Evolutionary conservation across 2,888 invertebrate species (phyloP), one percentile per base, ranked within the genome.

Genomic region (Sesia apiformis): DNA sequence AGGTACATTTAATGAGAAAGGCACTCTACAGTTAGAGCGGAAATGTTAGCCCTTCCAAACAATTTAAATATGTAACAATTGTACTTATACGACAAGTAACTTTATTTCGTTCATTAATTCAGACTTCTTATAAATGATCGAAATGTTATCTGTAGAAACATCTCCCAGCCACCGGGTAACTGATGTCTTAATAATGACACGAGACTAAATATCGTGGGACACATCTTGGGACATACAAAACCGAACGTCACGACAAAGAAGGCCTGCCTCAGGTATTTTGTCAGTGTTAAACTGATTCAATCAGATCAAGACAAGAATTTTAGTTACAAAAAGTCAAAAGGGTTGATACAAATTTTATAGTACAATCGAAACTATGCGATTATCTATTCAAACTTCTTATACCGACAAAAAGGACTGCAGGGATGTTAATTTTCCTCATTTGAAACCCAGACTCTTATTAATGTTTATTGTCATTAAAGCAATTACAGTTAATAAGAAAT

Each of bases 171-270:
- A 88, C 86, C 84, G 86, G 79, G 84, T 81, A 87, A 82, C 84
- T 84, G 86, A 88, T 82, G 86, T 88, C 87, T 87, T 86, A 84
- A 88, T 87, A 87, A 85, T 86, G 84, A 86, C 84, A 78, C 65
- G 78, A 81, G 79, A 77, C 78, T 79, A 76, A 78, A 85, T 85
- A 84, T 88, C 87, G 79, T 76, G 78, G 76, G 82, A 81, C 70
- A 74, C 74, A 88, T 88, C 86, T 83, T 69, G 69, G 67, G 66
- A 74, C 68, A 65, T 66, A 79, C 76, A 74, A 74, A 78, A 72
- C 74, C 73, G 23, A 73, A 73, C 67, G 63, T 75, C 74, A 72
- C 77, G 78, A 87, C 86, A 88, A 87, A 88, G 76, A 78, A 78
- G 79, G 72, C 74, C 67, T 72, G 71, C 65, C 73, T 74, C 76